These are phyloP conservation scores for Ammospiza nelsoni DNA, from an alignment of 2,113 vertebrate genomes.

Conservation along the genomic window DNA sequence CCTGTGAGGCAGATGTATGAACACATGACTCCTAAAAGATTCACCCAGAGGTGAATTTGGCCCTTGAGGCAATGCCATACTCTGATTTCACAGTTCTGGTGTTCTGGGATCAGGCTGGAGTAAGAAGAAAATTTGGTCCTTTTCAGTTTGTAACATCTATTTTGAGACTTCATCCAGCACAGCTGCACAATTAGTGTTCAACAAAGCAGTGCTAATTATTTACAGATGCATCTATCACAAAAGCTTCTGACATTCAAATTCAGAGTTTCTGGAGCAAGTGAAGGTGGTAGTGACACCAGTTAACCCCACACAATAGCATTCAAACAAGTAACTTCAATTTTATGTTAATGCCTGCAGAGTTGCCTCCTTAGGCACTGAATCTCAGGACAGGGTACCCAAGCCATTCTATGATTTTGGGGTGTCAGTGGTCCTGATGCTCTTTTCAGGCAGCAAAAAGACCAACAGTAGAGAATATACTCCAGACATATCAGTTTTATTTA, in stretches of 20 bases:
- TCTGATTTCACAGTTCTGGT: background rate
- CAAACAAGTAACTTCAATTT: slow-evolving; percentile 1
- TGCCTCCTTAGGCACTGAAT: background rate
- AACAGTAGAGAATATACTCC: background rate
- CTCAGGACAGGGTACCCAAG: background rate
- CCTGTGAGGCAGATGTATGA: background rate
- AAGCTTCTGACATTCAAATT: slow-evolving; percentile 72
- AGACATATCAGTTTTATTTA: background rate
- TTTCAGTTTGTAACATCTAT: slow-evolving; percentile 12
- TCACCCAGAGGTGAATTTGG: background rate
- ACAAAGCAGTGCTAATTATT: slow-evolving; percentile 78
- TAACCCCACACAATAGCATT: background rate
- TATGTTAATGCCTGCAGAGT: background rate
- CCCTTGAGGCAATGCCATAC: background rate
- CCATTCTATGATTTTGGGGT: background rate
- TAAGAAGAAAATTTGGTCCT: background rate
- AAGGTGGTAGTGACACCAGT: slow-evolving; percentile 38
- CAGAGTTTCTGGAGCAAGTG: slow-evolving; percentile 36
- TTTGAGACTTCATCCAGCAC: slow-evolving; percentile 64
- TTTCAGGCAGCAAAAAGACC: background rate
- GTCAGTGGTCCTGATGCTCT: background rate
- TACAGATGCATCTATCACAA: slow-evolving; percentile 64
- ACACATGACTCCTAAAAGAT: background rate
- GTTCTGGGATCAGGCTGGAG: background rate
- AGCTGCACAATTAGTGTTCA: slow-evolving; percentile 77